phyloP scores from a whole-genome alignment of 2,797 vertebrate genomes.

The Anguilla megastoma region DNA sequence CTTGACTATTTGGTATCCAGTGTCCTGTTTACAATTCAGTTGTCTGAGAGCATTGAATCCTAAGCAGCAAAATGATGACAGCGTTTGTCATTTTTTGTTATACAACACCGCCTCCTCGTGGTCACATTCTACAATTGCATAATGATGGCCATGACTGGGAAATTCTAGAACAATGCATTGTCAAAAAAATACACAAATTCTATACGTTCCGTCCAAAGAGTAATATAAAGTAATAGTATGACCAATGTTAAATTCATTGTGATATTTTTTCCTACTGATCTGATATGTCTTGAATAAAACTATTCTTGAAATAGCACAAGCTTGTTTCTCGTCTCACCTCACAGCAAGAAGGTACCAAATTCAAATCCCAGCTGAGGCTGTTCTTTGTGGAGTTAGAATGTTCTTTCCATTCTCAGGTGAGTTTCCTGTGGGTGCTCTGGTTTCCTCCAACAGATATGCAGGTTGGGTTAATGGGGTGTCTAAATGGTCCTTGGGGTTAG shows the following conservation, averaged over 20 bases:
- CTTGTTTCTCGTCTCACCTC: neutral
- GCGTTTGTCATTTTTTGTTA: constrained; percentile 36
- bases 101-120: constrained; percentile 56
- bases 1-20: neutral
- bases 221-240: constrained; percentile 25
- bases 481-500: no score
- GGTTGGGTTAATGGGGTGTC: no score
- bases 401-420: neutral
- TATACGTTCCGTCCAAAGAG: constrained; percentile 3
- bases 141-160: neutral
- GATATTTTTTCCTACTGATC: constrained; percentile 39
- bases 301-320: neutral
- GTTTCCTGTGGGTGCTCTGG: neutral
- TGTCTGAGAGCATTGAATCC: neutral
- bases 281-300: constrained; percentile 18
- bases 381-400: no score
- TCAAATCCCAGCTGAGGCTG: no score
- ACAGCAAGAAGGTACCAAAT: no score
- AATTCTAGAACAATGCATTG: neutral
- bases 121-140: constrained; percentile 10
- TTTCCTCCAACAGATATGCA: no score
- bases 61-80: neutral
- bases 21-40: constrained; percentile 10
- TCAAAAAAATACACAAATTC: neutral
- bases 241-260: constrained; percentile 16